Conservation (phyloP, 2,113 vertebrate species). For the Psilopogon haemacephalus region DNA sequence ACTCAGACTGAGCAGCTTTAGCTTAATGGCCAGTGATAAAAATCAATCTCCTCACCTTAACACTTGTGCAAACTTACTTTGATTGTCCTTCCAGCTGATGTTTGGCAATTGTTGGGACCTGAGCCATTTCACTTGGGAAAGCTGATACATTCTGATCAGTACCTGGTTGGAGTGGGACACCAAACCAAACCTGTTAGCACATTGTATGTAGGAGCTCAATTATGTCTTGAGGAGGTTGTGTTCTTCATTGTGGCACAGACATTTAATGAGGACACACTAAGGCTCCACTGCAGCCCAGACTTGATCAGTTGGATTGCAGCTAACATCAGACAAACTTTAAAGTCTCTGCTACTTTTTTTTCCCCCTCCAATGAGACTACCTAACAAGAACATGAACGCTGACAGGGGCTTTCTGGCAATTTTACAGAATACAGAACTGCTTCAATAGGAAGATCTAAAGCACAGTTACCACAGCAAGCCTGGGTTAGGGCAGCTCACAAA, state of each 20-base stretch:
- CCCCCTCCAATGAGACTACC: not conserved
- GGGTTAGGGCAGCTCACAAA: not conserved
- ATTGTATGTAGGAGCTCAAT: not conserved
- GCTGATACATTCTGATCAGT: slow-evolving; percentile 35
- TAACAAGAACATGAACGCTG: not conserved
- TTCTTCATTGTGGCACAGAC: not conserved
- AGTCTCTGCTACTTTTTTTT: not conserved
- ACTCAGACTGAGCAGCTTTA: not conserved
- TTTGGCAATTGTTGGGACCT: slow-evolving; percentile 86
- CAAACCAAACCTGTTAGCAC: not conserved
- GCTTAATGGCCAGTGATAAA: not conserved
- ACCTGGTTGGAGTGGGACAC: slow-evolving; percentile 43
- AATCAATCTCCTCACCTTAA: not conserved
- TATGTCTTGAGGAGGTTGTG: not conserved
- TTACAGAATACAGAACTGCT: not conserved
- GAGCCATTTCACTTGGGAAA: slow-evolving; percentile 83
- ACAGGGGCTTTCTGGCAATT: not conserved
- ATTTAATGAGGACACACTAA: not conserved
- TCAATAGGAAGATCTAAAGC: not conserved
- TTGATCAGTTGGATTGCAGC: not conserved
- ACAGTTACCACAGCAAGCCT: not conserved
- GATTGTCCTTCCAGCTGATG: slow-evolving; percentile 86
- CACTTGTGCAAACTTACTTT: slow-evolving; percentile 75
- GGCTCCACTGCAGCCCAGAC: not conserved
- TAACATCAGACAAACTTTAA: not conserved